A percentile compares a stretch with the other conserved stretches of the same genome.
phyloP scores from a whole-genome alignment of 1,140 invertebrate genomes.

The Drosophila mayri region DNA sequence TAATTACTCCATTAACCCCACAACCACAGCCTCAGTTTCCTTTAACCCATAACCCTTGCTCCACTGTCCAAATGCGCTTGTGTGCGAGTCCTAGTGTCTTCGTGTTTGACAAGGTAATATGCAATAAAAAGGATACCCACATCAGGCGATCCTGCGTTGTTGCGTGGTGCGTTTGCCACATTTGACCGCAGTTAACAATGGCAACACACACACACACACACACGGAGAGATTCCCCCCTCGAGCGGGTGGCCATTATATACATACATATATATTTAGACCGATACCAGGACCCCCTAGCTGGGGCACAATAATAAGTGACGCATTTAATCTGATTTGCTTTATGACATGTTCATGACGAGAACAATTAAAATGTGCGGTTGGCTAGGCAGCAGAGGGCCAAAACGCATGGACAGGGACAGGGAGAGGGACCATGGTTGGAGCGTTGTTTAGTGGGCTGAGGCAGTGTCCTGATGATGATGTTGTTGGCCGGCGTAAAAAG shows the following conservation, averaged over 20 bases:
- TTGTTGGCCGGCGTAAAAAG: constrained; percentile 81
- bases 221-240: background rate
- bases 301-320: constrained; percentile 81
- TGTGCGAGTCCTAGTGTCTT: constrained; percentile 7
- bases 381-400: constrained; percentile 70
- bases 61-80: constrained; percentile 41
- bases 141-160: constrained; percentile 39
- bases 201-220: constrained; percentile 25
- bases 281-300: constrained; percentile 40
- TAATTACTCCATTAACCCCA: constrained; percentile 14
- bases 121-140: constrained; percentile 78
- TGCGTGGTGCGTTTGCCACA: constrained; percentile 69
- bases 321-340: constrained; percentile 83
- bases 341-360: constrained; percentile 83
- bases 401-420: background rate
- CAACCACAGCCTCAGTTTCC: constrained; percentile 4
- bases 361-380: constrained; percentile 83
- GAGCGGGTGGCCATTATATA: constrained; percentile 20
- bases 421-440: background rate
- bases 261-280: constrained; percentile 24
- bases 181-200: constrained; percentile 81
- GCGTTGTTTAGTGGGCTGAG: constrained; percentile 4
- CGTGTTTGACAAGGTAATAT: constrained; percentile 73
- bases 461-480: constrained; percentile 46
- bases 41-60: constrained; percentile 9